Conservation (phyloP, 2,797 vertebrate species). For the Mareca strepera region DNA sequence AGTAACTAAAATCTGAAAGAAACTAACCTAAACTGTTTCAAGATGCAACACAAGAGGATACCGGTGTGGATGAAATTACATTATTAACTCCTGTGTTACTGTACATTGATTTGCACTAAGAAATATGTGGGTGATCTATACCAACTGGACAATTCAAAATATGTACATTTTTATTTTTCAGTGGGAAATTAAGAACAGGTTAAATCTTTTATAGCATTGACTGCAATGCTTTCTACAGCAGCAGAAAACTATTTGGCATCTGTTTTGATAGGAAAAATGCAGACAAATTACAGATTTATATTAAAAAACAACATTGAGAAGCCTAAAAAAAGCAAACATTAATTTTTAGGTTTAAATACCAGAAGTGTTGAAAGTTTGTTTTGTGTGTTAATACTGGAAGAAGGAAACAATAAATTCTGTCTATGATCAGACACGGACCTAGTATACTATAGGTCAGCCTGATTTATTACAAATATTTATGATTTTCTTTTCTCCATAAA, state of each 20-base stretch:
- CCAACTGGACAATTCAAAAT: not conserved
- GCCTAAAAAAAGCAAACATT: not conserved
- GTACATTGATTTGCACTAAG: not conserved
- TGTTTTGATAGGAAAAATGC: not conserved
- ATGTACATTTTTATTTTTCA: not conserved
- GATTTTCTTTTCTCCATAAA: constrained; percentile 9
- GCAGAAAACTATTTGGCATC: not conserved
- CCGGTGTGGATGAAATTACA: not conserved
- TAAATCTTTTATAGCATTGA: not conserved
- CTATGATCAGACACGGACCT: not conserved
- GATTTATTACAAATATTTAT: not conserved
- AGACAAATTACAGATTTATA: not conserved
- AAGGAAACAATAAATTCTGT: constrained; percentile 47
- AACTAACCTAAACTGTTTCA: not conserved
- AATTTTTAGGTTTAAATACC: constrained; percentile 3
- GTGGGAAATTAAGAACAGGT: not conserved
- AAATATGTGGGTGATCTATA: not conserved
- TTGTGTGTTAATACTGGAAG: not conserved
- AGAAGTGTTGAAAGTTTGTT: not conserved
- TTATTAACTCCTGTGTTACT: not conserved
- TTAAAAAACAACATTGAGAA: not conserved
- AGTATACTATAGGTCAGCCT: not conserved
- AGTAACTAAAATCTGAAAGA: not conserved
- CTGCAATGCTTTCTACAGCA: not conserved
- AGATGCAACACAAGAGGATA: not conserved